phyloP scores from a whole-genome alignment of 2,888 invertebrate genomes.

The Branchellion lobata region DNA sequence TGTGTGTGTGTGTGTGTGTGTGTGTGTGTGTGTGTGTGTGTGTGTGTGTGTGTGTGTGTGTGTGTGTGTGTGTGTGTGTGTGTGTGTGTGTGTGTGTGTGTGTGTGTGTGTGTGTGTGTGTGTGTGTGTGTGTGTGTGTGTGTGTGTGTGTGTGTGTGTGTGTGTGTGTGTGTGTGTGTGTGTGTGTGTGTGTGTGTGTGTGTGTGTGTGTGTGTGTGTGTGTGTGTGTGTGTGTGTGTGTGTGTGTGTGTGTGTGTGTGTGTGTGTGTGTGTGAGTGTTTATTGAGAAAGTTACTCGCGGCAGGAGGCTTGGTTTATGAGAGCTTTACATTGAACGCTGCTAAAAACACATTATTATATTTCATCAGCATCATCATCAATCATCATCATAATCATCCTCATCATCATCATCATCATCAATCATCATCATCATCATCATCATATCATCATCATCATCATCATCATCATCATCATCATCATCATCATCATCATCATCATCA shows the following conservation, averaged over 20 bases:
- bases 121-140: slow-evolving; percentile 11
- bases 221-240: not conserved
- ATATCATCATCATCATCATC: slow-evolving; percentile 36
- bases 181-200: not conserved
- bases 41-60: slow-evolving; percentile 25
- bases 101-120: not conserved
- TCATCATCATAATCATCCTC: too few species aligned
- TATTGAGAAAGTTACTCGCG: too few species aligned
- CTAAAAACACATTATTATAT: too few species aligned
- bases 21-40: too few species aligned
- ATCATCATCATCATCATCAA: too few species aligned
- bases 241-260: not conserved
- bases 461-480: slow-evolving; percentile 37
- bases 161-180: not conserved
- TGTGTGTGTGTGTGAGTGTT: not conserved
- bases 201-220: not conserved
- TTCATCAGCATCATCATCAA: too few species aligned
- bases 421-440: too few species aligned
- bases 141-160: slow-evolving; percentile 16
- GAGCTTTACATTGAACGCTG: too few species aligned
- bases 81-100: slow-evolving; percentile 6
- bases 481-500: slow-evolving; percentile 31
- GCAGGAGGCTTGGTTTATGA: too few species aligned
- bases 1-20: too few species aligned
- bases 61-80: slow-evolving; percentile 8